Conservation (phyloP, 2,797 vertebrate genomes). For the Platalea minor region DNA sequence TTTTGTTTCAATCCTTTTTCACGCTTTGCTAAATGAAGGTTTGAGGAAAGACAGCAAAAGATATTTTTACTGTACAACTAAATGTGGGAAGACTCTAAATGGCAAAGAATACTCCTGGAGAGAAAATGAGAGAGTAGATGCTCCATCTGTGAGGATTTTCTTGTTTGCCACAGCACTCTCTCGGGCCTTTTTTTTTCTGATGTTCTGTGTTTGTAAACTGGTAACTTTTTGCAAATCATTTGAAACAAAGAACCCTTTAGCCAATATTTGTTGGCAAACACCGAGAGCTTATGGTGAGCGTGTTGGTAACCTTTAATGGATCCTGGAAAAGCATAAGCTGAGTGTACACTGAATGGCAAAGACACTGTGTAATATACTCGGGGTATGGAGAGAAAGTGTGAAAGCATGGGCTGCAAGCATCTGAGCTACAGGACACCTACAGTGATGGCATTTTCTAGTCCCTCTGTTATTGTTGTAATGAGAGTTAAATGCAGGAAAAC, state of each 20-base stretch:
- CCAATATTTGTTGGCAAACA: slow-evolving; percentile 14
- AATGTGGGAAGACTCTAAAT: slow-evolving; percentile 20
- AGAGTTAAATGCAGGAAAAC: not conserved
- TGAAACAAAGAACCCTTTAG: not conserved
- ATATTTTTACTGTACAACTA: slow-evolving; percentile 3
- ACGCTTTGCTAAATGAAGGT: not conserved
- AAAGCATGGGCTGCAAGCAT: not conserved
- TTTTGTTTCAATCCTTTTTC: not conserved
- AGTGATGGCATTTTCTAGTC: not conserved
- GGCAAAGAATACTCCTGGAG: not conserved
- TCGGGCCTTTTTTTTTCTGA: not conserved
- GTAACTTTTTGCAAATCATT: not conserved
- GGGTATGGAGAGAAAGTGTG: not conserved
- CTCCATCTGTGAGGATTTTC: slow-evolving; percentile 47
- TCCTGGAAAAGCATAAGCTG: not conserved
- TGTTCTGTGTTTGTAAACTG: not conserved
- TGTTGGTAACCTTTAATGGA: not conserved
- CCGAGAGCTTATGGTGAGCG: not conserved
- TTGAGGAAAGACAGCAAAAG: not conserved
- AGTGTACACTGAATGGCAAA: not conserved
- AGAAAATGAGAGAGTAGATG: not conserved
- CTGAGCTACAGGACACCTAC: not conserved
- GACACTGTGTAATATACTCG: not conserved
- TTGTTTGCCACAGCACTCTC: not conserved
- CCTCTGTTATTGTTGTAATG: not conserved